Evolutionary conservation across 92 coral and sea anemone species (phyloP), one percentile per base, ranked within the genome.

Genomic region (Palythoa grandis): DNA sequence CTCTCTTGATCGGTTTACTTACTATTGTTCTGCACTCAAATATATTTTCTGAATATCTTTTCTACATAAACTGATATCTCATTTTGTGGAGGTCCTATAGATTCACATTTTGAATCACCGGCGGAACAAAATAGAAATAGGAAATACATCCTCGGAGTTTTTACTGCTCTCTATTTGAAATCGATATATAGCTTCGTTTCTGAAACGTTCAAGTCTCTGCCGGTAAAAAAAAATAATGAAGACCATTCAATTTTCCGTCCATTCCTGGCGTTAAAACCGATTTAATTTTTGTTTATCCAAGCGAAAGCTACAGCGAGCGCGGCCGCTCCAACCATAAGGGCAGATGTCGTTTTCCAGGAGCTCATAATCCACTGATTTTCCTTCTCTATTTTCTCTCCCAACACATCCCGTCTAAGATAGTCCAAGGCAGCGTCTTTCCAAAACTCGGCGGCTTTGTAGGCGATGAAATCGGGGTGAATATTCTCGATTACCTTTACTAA

Each of bases 401-500:
- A 56, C 54, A 88, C 91, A 69, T 83, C 39, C 15, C 70, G 52
- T 87, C 25, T 84, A 52, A 88, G 71, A 57, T 88, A 88, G 20
- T 83, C 66, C 70, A 88, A 50, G 16, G 91, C 91, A 7, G 91
- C 91, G 17, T 84, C 85, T 63, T 85, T 84, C 91, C 91, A 88
- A 76, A 85, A 88, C 79, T 43, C 76, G 5, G 91, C 91, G 13
- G 56, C 91, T 76, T 88, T 88, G 77, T 88, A 88, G 12, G 24
- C 56, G 47, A 83, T 20, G 29, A 83, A 83, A 66, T 88, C 91
- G 15, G 88, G 88, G 70, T 88, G 88, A 38, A 88, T 83, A 20
- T 83, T 88, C 68, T 84, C 89, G 23, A 88, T 88, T 4, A 83
- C 90, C 48, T 52, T 82, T n/a, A 75, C 85, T 11, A 88, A 68